Evolutionary conservation across 2,113 vertebrate species (phyloP), one percentile per base, ranked within the genome.

Genomic region (Setophaga petechia): DNA sequence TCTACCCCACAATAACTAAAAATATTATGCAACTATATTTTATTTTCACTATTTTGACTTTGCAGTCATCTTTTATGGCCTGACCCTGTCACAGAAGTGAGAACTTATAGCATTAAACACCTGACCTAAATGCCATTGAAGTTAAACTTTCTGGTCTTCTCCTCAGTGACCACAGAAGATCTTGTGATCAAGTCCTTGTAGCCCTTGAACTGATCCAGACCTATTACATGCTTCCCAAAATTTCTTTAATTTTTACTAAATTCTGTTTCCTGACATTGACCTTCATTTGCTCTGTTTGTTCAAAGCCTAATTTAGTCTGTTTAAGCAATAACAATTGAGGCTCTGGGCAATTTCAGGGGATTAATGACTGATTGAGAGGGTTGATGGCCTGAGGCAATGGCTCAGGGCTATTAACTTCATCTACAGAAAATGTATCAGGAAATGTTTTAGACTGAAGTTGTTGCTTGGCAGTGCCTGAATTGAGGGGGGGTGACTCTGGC

Each of bases 271-370:
- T 87, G n/a, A 71, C 49, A 61, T 6, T 92, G 79, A 93, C 87
- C 67, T 96, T 97, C 87, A 78, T 87, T 96, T 96, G 68, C 46
- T 79, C 67, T 87, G 68, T 90, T 97, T 95, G 78, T 90, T 94
- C 37, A 65, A 58, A 93, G 92, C 57, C 16, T 66, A 65, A 94
- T 89, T 96, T 82, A 88, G 51, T 75, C 44, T 86, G 22, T 86
- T 85, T 74, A 84, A 92, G 75, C 69, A 73, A 46, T 94, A 92
- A 82, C 58, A 61, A 30, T 73, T 63, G 65, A 89, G 73, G 30
- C 21, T 49, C 55, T 94, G 66, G 87, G 74, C 41, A 80, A 66
- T 93, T 95, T 95, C 81, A 68, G 83, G 31, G 77, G 55, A 77
- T 93, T 91, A 95, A 89, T 96, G 94, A 95, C 89, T 95, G 82